These are phyloP conservation scores for Daubentonia madagascariensis DNA, from an alignment of 2,113 vertebrate species.

Conservation along the genomic window DNA sequence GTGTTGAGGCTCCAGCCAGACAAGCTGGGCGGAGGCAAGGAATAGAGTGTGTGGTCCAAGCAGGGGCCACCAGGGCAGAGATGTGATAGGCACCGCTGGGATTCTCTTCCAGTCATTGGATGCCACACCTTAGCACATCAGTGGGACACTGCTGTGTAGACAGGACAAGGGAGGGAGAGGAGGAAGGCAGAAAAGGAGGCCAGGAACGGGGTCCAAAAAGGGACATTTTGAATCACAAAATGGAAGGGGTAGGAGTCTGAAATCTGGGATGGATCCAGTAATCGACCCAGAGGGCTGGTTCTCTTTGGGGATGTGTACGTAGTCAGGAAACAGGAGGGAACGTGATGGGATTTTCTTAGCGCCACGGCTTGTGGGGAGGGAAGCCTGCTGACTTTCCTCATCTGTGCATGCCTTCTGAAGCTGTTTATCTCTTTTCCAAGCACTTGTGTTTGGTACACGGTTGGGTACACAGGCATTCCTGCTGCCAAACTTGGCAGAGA, in stretches of 20 bases:
- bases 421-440: not conserved
- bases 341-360: not conserved
- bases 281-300: not conserved
- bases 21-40: not conserved
- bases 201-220: no score
- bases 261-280: not conserved
- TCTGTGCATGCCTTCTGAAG: not conserved
- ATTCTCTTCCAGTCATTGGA: not conserved
- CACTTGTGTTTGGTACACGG: not conserved
- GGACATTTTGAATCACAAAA: not conserved
- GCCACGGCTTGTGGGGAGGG: not conserved
- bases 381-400: not conserved
- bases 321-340: not conserved
- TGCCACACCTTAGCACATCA: rapidly evolving
- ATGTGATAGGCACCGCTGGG: not conserved
- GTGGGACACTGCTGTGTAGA: not conserved
- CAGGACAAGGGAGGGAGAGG: not conserved
- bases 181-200: no score
- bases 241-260: not conserved
- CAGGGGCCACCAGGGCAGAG: not conserved
- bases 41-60: not conserved
- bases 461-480: rapidly evolving
- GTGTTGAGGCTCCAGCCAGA: not conserved
- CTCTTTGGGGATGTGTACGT: not conserved
- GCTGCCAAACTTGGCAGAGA: not conserved